Evolutionary conservation across 2,113 vertebrate species (phyloP), one percentile per base, ranked within the genome.

Genomic region (Nannobrachium achirus): DNA sequence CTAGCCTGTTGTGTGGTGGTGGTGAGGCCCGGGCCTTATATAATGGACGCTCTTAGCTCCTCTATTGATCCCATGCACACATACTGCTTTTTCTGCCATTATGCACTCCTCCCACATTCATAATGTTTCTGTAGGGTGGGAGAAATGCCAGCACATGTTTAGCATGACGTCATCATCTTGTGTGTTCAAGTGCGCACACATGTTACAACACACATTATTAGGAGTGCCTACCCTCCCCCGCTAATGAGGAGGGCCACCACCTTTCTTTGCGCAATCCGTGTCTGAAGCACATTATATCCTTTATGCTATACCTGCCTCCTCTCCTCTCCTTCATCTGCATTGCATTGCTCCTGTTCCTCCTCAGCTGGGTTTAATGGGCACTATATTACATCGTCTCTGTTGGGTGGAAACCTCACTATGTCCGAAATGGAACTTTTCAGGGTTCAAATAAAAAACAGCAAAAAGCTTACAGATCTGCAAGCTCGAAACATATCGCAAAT

Each of bases 21-120:
- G 68, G 82, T 46, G 5, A 45, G 56, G 52, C 62, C 79, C 59
- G 45, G 1, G 50, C 56, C 71, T 56, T 53, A 18, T 72, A 75
- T 89, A 86, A 89, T 89, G 86, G 86, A 86, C 14, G 40, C 56
- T 75, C 71, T 68, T 79, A 63, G 73, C 79, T 60, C 61, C 18
- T 57, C 25, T 86, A 92, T 92, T 79, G 88, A 90, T 91, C 79
- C 60, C 56, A 0, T 0, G 14, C 59, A 33, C 25, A 33, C 25
- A 33, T 33, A 33, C 25, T 33, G 33, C 65, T 71, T 56, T 75
- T 66, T 74, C 70, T 71, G 76, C 75, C 71, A 84, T 84, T 60
- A 81, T 69, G 69, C 49, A 74, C 66, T 66, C 82, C 25, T 33
- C 25, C 25, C 76, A 71, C 66, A 59, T 16, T 63, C 66, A 76